Conservation (phyloP, 2,888 invertebrate genomes). For the Calliphora vomitoria region DNA sequence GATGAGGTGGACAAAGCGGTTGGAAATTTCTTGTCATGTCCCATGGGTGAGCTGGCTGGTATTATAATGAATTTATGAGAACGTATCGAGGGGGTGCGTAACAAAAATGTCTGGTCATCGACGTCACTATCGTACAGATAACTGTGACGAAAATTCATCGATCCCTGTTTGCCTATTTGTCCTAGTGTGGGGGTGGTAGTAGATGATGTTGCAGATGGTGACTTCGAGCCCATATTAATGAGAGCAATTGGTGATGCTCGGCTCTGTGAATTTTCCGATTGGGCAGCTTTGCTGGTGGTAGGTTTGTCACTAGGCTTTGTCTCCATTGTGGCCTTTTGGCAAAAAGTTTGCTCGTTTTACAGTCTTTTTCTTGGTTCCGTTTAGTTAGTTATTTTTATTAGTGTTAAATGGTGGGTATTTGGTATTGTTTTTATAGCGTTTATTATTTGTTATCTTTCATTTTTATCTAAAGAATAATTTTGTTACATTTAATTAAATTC, state of each 20-base stretch:
- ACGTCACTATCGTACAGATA: conserved; percentile 81
- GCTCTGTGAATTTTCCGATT: not conserved
- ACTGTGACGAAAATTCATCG: conserved; percentile 79
- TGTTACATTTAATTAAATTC: conserved; percentile 39
- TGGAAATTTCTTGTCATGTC: conserved; percentile 74
- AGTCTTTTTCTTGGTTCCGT: conserved; percentile 7
- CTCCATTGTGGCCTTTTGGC: conserved; percentile 69
- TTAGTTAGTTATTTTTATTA: not conserved
- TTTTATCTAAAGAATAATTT: conserved; percentile 43
- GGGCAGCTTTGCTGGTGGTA: conserved; percentile 49
- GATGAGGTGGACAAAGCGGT: conserved; percentile 79
- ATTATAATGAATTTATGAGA: conserved; percentile 83
- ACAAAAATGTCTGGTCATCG: conserved; percentile 82
- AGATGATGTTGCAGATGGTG: conserved; percentile 43
- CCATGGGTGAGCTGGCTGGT: conserved; percentile 77
- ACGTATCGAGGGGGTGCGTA: conserved; percentile 80
- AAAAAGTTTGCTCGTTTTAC: conserved; percentile 9
- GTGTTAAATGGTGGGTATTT: not conserved
- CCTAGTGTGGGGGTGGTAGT: conserved; percentile 75
- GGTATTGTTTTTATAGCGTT: conserved; percentile 17
- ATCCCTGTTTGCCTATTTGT: conserved; percentile 75
- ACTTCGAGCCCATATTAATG: conserved; percentile 62
- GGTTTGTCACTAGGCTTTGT: conserved; percentile 52
- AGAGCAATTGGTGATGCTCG: conserved; percentile 72
- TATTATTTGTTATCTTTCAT: conserved; percentile 41